A percentile compares a stretch with the other conserved stretches of the same genome.
These are phyloP conservation scores for Clarias platycephalus DNA, from an alignment of 2,797 vertebrate species.

Conservation along the genomic window DNA sequence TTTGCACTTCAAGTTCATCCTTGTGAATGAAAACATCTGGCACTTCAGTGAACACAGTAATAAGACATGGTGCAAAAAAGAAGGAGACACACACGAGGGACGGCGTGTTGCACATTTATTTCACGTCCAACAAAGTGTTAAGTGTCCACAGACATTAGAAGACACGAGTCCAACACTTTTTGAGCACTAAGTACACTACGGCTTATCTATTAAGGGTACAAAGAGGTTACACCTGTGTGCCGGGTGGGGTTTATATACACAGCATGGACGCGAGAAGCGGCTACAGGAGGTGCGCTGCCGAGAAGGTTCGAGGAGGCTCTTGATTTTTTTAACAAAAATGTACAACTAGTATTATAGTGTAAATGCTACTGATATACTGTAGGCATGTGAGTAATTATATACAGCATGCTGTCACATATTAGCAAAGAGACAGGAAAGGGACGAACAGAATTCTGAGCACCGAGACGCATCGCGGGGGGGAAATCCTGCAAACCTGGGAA, in stretches of 20 bases:
- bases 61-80: not conserved
- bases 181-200: slow-evolving; percentile 72
- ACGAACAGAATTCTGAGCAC: slow-evolving; percentile 29
- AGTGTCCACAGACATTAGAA: slow-evolving; percentile 78
- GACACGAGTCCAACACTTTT: slow-evolving; percentile 71
- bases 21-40: not conserved
- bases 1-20: not conserved
- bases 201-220: slow-evolving; percentile 57
- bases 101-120: slow-evolving; percentile 82
- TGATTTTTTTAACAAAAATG: slow-evolving; percentile 26
- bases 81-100: slow-evolving; percentile 20
- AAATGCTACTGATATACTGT: slow-evolving; percentile 53
- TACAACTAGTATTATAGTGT: slow-evolving; percentile 40
- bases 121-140: slow-evolving; percentile 77
- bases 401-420: slow-evolving; percentile 55
- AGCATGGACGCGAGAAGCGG: slow-evolving; percentile 52
- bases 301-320: not conserved
- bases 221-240: slow-evolving; percentile 59
- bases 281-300: slow-evolving; percentile 43
- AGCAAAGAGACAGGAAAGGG: slow-evolving; percentile 21
- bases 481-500: not conserved
- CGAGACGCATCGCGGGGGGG: slow-evolving; percentile 9
- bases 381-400: slow-evolving; percentile 44
- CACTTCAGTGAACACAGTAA: not conserved
- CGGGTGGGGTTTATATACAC: slow-evolving; percentile 70